Conservation (phyloP, 2,888 invertebrate genomes). For the Argyresthia albistria region DNA sequence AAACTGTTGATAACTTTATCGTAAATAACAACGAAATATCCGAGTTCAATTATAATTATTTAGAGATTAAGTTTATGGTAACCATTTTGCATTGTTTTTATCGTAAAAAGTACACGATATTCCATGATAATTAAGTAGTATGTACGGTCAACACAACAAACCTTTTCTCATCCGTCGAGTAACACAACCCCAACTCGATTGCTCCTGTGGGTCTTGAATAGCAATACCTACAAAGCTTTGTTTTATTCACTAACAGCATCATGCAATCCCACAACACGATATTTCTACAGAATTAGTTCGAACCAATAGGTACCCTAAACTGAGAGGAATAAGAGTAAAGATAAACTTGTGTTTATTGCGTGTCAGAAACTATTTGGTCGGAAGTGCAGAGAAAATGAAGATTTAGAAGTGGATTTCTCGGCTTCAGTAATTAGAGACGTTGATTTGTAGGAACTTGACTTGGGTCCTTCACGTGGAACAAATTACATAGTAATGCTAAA, state of each 20-base stretch:
- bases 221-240: neutral
- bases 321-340: neutral
- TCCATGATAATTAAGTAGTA: too few species aligned
- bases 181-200: too few species aligned
- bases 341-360: slow-evolving; percentile 23
- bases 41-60: too few species aligned
- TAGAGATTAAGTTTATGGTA: too few species aligned
- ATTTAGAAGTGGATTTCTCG: slow-evolving; percentile 34
- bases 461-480: slow-evolving; percentile 15
- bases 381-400: slow-evolving; percentile 33
- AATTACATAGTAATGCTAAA: neutral
- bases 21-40: too few species aligned
- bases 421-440: slow-evolving; percentile 24
- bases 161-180: too few species aligned
- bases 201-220: too few species aligned
- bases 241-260: neutral
- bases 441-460: slow-evolving; percentile 37
- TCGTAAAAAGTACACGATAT: too few species aligned
- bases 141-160: too few species aligned
- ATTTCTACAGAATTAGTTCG: neutral
- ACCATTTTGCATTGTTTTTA: too few species aligned
- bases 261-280: neutral
- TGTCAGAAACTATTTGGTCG: slow-evolving; percentile 37
- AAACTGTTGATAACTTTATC: too few species aligned
- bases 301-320: neutral